Conservation (phyloP, 2,888 invertebrate species). For the Electrophaes corylata region DNA sequence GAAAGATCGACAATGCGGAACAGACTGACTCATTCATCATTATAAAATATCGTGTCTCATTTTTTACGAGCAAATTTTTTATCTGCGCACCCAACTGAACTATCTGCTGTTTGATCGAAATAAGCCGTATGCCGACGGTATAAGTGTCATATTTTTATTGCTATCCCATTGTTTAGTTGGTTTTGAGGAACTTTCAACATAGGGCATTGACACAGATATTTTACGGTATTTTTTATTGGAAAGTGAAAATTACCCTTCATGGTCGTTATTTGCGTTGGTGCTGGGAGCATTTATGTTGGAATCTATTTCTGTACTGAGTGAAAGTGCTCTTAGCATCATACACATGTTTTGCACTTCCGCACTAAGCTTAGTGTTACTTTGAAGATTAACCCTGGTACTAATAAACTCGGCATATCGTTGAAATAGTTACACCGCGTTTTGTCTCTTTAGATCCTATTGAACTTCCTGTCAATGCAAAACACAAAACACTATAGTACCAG, state of each 20-base stretch:
- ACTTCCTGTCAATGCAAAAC: too few species aligned
- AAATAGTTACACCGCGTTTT: too few species aligned
- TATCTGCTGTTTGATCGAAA: conserved; percentile 19
- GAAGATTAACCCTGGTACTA: too few species aligned
- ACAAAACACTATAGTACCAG: too few species aligned
- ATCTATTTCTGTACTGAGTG: conserved; percentile 42
- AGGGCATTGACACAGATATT: conserved; percentile 62
- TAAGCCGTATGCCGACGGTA: conserved; percentile 29
- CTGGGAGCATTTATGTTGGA: conserved; percentile 18
- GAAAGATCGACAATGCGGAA: conserved; percentile 42
- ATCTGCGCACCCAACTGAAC: conserved; percentile 32
- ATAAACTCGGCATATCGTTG: too few species aligned
- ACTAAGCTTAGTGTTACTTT: conserved; percentile 3
- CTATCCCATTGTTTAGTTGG: conserved; percentile 35
- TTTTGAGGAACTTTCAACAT: conserved; percentile 58
- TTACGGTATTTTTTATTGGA: conserved; percentile 55
- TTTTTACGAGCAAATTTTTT: conserved; percentile 55
- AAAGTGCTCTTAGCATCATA: conserved; percentile 43
- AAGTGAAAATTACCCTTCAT: conserved; percentile 60
- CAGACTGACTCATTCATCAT: conserved; percentile 59
- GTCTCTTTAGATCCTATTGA: too few species aligned
- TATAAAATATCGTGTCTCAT: conserved; percentile 52
- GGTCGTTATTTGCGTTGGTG: conserved; percentile 8
- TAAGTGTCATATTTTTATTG: conserved; percentile 52
- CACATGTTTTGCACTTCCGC: conserved; percentile 34